Base-by-base conservation (phyloP, 2,797 vertebrate species). In the Synaphobranchus kaupii region DNA sequence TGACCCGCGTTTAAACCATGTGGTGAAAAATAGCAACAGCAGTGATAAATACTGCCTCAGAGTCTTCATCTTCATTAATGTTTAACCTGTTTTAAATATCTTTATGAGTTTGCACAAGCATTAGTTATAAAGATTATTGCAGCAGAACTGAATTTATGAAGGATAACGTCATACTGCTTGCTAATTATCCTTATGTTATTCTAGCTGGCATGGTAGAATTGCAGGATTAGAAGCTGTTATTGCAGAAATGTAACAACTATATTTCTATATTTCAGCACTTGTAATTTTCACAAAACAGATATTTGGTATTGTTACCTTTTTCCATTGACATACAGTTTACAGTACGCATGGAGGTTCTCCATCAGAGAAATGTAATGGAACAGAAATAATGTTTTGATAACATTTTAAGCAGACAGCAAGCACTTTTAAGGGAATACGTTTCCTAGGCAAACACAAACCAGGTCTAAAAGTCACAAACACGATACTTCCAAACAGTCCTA, bases 1-100 rank as follows among this genome's bases (percentile, higher is more conserved):
- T 13, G 94, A 84, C 85, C 60, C 52, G 39, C 60, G 76, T 87
- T 90, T 90, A n/a, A 94, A 54, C 90, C 92, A 95, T 2, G 86
- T 80, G 48, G 48, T 22, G 25, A 96, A 60, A 89, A 91, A 93
- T 34, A 91, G 39, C 6, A 93, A 68, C 2, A 95, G 12, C 0
- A 83, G 54, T 25, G 89, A 83, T 3, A 95, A 50, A 58, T 44
- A 89, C 4, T 86, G 81, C 84, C 56, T 87, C 10, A 94, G 12
- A 84, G 31, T 48, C 71, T 90, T 91, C 94, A 95, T 96, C 73
- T 89, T 86, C 28, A 84, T 15, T 44, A 34, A 44, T 17, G 20
- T 25, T 39, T 39, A 9, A 63, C 4, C 58, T 47, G 12, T 39
- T 20, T 52, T 68, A 50, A 10, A 4, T 78, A 78, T 39, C 13